Evolutionary conservation across 2,888 invertebrate genomes (phyloP).

Genomic region (Ormyrus nitidulus): DNA sequence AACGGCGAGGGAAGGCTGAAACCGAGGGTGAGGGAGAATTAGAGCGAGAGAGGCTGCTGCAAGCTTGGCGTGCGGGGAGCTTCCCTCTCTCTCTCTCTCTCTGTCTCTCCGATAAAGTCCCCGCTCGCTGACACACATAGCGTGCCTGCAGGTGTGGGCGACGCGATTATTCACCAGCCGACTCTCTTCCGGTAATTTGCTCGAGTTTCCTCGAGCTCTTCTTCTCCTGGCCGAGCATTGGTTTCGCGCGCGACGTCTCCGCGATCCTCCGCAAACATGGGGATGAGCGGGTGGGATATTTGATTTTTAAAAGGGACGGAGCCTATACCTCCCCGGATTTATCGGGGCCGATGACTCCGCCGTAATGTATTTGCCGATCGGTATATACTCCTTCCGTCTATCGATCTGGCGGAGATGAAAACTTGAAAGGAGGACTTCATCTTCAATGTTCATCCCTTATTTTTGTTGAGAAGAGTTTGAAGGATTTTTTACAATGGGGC

Average conservation of each 20-base stretch:
- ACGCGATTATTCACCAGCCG: conserved; percentile 30
- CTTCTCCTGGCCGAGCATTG: conserved; percentile 31
- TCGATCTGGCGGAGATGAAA: too few species aligned
- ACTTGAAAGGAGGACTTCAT: too few species aligned
- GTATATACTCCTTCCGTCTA: too few species aligned
- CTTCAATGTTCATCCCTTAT: too few species aligned
- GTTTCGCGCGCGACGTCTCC: conserved; percentile 19
- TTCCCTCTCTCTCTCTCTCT: not conserved
- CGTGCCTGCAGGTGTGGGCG: not conserved
- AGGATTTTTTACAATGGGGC: too few species aligned
- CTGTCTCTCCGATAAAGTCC: conserved; percentile 31
- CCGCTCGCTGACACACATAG: conserved; percentile 20
- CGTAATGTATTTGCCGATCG: too few species aligned
- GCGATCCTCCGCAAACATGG: too few species aligned
- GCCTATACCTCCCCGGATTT: too few species aligned
- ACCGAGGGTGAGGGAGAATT: conserved; percentile 32
- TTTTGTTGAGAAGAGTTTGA: too few species aligned
- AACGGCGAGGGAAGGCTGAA: conserved; percentile 5
- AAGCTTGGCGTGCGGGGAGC: not conserved
- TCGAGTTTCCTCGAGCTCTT: conserved; percentile 37
- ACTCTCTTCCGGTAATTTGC: conserved; percentile 53
- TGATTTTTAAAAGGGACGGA: too few species aligned
- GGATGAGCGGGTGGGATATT: too few species aligned
- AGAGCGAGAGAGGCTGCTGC: conserved; percentile 33
- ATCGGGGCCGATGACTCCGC: too few species aligned